A percentile compares a stretch with the other conserved stretches of the same genome.
phyloP scores from a whole-genome alignment of 2,888 invertebrate species.

The Athripsodes cinereus region DNA sequence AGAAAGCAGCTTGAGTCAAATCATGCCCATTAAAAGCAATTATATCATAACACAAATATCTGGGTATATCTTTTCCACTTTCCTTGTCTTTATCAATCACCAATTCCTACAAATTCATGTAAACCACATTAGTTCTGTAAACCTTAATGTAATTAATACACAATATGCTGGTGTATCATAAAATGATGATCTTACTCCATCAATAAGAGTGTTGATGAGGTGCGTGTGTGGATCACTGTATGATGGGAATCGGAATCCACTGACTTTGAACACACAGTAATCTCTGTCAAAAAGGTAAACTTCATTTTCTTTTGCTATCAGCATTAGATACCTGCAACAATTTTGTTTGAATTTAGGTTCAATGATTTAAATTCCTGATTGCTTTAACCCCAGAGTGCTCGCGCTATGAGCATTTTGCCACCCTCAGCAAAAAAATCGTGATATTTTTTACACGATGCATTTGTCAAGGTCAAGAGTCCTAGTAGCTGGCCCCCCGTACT shows the following conservation, averaged over 20 bases:
- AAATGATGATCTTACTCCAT: constrained; percentile 65
- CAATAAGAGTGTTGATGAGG: constrained; percentile 76
- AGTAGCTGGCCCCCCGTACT: too few relatives aligned
- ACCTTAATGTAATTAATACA: too few relatives aligned
- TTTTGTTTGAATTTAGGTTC: too few relatives aligned
- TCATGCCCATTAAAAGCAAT: constrained; percentile 74
- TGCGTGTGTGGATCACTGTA: constrained; percentile 65
- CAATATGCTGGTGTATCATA: not conserved
- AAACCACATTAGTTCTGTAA: too few relatives aligned
- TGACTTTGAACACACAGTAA: constrained; percentile 83
- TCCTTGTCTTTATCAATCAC: constrained; percentile 90
- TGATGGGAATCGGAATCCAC: constrained; percentile 72
- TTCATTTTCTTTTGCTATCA: constrained; percentile 79
- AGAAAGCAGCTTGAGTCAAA: constrained; percentile 72
- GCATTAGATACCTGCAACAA: constrained; percentile 84
- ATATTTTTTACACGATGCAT: too few relatives aligned
- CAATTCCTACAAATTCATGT: constrained; percentile 68
- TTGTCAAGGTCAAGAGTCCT: too few relatives aligned
- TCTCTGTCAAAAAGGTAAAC: constrained; percentile 95
- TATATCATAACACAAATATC: constrained; percentile 94
- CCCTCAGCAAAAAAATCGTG: too few relatives aligned
- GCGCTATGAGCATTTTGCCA: too few relatives aligned
- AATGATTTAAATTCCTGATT: too few relatives aligned
- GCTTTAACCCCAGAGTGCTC: too few relatives aligned
- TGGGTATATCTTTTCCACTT: constrained; percentile 65